Evolutionary conservation across 2,113 vertebrate species (phyloP).

Genomic region (Oceanites oceanicus): DNA sequence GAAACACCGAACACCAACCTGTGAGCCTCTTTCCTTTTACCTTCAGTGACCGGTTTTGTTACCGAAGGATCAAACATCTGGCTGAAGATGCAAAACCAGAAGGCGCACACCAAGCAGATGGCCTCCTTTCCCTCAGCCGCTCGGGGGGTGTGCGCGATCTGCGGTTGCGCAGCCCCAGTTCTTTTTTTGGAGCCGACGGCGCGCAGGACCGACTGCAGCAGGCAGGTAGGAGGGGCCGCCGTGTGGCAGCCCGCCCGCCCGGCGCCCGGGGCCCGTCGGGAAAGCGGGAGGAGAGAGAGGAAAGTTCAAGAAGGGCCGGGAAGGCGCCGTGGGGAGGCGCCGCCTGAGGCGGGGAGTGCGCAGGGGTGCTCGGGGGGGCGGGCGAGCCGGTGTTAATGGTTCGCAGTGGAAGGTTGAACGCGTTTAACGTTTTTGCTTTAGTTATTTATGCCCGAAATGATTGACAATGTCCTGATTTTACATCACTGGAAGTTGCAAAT

Average conservation of each 20-base stretch:
- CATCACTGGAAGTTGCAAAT: accelerated
- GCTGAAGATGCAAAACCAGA: too few relatives aligned
- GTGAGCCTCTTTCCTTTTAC: background rate
- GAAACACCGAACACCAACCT: too few relatives aligned
- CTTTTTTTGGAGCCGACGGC: accelerated
- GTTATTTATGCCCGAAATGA: background rate
- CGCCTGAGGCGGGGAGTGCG: accelerated
- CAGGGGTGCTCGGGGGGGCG: accelerated
- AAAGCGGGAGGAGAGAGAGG: background rate
- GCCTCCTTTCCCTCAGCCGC: accelerated
- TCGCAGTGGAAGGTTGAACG: accelerated
- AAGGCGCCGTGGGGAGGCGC: background rate
- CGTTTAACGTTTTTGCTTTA: background rate
- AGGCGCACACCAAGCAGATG: accelerated
- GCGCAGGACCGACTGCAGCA: background rate
- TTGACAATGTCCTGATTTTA: background rate
- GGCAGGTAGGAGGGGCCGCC: background rate
- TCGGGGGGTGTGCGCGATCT: accelerated
- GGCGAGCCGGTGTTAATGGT: too few relatives aligned
- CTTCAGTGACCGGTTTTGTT: accelerated
- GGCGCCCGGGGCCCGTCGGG: background rate
- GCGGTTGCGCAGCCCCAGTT: background rate
- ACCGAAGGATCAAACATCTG: accelerated
- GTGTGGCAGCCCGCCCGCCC: accelerated
- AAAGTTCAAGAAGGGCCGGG: background rate